Evolutionary conservation across 2,113 vertebrate species (phyloP), one percentile per base, ranked within the genome.

Genomic region (Lepisosteus osseus): DNA sequence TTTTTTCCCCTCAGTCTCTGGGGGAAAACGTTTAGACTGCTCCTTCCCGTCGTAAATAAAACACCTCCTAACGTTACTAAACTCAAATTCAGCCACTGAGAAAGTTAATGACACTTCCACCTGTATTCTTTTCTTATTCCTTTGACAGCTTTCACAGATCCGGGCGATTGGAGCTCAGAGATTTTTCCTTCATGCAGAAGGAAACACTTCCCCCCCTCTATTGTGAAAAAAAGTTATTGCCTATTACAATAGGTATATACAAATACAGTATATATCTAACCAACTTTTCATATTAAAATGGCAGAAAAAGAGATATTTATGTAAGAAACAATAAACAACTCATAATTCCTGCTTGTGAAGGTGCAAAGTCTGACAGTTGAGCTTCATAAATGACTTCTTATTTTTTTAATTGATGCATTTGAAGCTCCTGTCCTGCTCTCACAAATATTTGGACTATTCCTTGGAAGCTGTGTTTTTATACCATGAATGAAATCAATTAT

Each of bases 1-100:
- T 45, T 66, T 2, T 44, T 13, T 66, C 14, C 6, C 45, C 64
- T 44, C 64, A 43, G 14, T 43, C 42, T 47, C 47, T 44, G 2
- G 64, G 45, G 43, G 45, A 42, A 13, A 43, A 45, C 40, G 6
- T 14, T 66, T 45, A 13, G 3, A 15, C 64, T 45, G 64, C 13
- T 14, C 14, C 7, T 66, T 66, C 64, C 64, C 8, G 64, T 66
- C 64, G n/a, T 66, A 66, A 66, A 66, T 66, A 66, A 66, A 44
- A 45, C 64, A 47, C 41, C 64, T 66, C 42, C 64, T 66, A 45
- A 47, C 45, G 64, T 66, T 66, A 66, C 64, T 66, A n/a, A 44
- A 9, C 64, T 66, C 43, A 43, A 66, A 15, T 14, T 66, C 64
- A 47, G 44, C 64, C 64, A 45, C 64, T 45, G 64, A 66, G 29